Evolutionary conservation across 2,888 invertebrate species (phyloP).

Genomic region (Nasonovia ribisnigri): DNA sequence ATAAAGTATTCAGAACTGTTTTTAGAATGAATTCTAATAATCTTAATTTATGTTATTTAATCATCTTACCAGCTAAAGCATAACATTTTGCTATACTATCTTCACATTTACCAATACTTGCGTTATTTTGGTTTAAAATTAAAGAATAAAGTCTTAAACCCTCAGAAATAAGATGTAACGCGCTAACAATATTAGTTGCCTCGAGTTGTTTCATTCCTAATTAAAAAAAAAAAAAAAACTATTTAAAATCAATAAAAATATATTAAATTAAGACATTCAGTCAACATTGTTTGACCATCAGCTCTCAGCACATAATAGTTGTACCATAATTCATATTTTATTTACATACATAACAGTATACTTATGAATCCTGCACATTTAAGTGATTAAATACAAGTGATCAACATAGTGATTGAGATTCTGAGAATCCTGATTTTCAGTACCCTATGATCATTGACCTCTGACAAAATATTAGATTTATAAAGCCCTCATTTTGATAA

Average conservation of each 20-base stretch:
- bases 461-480: too few relatives aligned
- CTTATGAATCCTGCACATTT: too few relatives aligned
- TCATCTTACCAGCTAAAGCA: conserved; percentile 51
- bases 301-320: neutral
- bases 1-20: neutral
- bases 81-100: conserved; percentile 58
- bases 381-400: too few relatives aligned
- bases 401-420: too few relatives aligned
- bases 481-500: too few relatives aligned
- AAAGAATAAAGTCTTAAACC: conserved; percentile 27
- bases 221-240: neutral
- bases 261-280: neutral
- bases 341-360: too few relatives aligned
- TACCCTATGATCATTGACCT: too few relatives aligned
- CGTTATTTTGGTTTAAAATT: conserved; percentile 35
- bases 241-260: conserved; percentile 1
- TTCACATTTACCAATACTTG: conserved; percentile 49
- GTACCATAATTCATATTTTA: too few relatives aligned
- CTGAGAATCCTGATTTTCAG: too few relatives aligned
- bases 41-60: neutral
- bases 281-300: neutral
- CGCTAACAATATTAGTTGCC: neutral
- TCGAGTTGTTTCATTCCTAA: conserved; percentile 28
- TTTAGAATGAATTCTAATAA: neutral
- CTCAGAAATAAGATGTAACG: neutral